Evolutionary conservation across 2,888 invertebrate genomes (phyloP).

Genomic region (Mactromeris polynyma): DNA sequence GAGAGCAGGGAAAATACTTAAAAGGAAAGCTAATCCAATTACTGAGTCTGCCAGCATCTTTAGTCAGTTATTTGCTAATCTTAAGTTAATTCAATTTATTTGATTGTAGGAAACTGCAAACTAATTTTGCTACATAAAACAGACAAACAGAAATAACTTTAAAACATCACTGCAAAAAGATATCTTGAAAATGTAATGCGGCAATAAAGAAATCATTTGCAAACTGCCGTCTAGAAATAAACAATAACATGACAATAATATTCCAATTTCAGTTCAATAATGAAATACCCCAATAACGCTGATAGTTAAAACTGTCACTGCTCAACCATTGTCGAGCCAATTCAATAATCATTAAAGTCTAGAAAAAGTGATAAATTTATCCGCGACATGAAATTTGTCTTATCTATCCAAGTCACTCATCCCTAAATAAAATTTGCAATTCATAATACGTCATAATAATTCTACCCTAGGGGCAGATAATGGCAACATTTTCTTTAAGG

Average conservation of each 20-base stretch:
- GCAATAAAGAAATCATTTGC: constrained; percentile 1
- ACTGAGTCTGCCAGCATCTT: neutral
- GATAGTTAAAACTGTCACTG: neutral
- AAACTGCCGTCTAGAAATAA: neutral
- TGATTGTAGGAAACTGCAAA: constrained; percentile 1
- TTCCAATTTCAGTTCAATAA: neutral
- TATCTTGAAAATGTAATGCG: neutral
- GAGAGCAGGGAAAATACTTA: neutral
- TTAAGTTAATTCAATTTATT: constrained; percentile 6
- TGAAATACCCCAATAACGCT: neutral
- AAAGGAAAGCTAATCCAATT: constrained; percentile 2
- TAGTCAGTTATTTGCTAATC: constrained; percentile 21
- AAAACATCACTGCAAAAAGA: neutral
- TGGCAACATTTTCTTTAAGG: neutral
- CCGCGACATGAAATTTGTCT: neutral
- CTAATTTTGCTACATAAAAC: neutral
- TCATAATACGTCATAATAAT: neutral
- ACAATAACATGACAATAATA: neutral
- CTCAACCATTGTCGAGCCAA: neutral
- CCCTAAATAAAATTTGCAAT: constrained; percentile 1
- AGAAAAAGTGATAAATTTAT: neutral
- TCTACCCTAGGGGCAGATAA: neutral
- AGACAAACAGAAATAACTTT: neutral
- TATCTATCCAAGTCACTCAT: neutral
- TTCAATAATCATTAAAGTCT: neutral